Conservation (phyloP, 2,113 vertebrate species). For the Lota lota region DNA sequence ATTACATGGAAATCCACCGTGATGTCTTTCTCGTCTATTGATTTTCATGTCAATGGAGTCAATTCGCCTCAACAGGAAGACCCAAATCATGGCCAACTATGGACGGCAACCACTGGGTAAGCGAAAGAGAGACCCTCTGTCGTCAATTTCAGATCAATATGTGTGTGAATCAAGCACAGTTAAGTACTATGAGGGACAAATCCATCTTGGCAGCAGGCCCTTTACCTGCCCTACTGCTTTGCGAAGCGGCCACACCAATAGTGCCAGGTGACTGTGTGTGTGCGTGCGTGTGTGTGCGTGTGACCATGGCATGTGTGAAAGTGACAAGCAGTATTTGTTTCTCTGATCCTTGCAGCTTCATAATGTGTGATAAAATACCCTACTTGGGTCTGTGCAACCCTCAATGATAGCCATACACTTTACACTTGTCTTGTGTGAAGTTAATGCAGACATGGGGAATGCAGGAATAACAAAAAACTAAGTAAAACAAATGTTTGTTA, state of each 20-base stretch:
- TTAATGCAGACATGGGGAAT: too few relatives aligned
- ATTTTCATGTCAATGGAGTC: constrained; percentile 36
- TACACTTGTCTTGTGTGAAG: constrained; percentile 15
- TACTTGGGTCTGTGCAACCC: constrained; percentile 45
- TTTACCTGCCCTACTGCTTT: constrained; percentile 29
- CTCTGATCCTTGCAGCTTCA: constrained; percentile 60
- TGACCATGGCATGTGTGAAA: constrained; percentile 23
- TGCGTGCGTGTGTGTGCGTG: constrained; percentile 15
- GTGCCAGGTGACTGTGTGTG: constrained; percentile 42
- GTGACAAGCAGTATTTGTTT: constrained; percentile 62
- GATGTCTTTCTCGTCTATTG: constrained; percentile 47
- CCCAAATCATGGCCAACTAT: constrained; percentile 31
- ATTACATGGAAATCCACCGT: constrained; percentile 16
- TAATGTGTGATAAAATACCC: constrained; percentile 45
- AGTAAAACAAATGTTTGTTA: too few relatives aligned
- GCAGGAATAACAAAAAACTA: too few relatives aligned
- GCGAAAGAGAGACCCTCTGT: constrained; percentile 35
- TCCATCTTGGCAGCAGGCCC: constrained; percentile 42
- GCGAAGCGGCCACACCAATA: constrained; percentile 38
- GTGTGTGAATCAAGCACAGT: constrained; percentile 46
- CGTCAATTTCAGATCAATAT: constrained; percentile 41
- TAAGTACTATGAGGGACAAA: constrained; percentile 46
- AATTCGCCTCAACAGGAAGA: constrained; percentile 27
- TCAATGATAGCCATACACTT: constrained; percentile 46
- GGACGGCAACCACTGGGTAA: constrained; percentile 16